Conservation (phyloP, 2,113 vertebrate species). For the Dicerorhinus sumatrensis region DNA sequence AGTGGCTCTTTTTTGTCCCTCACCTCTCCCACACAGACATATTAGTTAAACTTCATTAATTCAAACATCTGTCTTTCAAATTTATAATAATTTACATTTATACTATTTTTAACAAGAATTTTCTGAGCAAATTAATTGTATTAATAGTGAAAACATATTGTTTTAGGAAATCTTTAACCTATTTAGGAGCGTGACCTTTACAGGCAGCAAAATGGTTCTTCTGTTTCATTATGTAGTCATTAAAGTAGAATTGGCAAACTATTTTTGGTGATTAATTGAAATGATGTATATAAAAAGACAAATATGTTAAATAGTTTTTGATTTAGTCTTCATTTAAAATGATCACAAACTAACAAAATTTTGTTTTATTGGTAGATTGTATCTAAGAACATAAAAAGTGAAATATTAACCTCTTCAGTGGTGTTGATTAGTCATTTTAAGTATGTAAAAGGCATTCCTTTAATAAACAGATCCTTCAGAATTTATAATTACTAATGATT, state of each 20-base stretch:
- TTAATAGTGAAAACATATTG: not conserved
- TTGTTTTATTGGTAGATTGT: conserved; percentile 22
- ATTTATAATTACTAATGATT: conserved; percentile 20
- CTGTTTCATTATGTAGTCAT: not conserved
- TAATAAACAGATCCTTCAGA: not conserved
- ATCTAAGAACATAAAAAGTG: conserved; percentile 25
- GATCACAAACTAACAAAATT: not conserved
- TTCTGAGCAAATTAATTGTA: not conserved
- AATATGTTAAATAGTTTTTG: not conserved
- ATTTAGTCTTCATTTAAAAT: conserved; percentile 41
- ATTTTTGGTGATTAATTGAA: conserved; percentile 35
- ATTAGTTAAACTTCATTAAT: not conserved
- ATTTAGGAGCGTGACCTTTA: not conserved
- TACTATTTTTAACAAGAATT: conserved; percentile 40
- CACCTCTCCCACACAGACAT: not conserved
- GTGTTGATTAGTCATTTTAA: not conserved
- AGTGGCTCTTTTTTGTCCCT: not conserved
- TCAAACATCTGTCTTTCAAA: not conserved
- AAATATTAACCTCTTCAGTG: not conserved
- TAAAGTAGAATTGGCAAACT: not conserved
- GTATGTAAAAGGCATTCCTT: not conserved
- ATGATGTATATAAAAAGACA: not conserved
- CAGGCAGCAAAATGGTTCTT: not conserved
- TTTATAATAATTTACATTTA: conserved; percentile 32
- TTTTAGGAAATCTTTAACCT: conserved; percentile 35